phyloP scores from a whole-genome alignment of 2,797 vertebrate species.

The Heteromormyrus szaboi region DNA sequence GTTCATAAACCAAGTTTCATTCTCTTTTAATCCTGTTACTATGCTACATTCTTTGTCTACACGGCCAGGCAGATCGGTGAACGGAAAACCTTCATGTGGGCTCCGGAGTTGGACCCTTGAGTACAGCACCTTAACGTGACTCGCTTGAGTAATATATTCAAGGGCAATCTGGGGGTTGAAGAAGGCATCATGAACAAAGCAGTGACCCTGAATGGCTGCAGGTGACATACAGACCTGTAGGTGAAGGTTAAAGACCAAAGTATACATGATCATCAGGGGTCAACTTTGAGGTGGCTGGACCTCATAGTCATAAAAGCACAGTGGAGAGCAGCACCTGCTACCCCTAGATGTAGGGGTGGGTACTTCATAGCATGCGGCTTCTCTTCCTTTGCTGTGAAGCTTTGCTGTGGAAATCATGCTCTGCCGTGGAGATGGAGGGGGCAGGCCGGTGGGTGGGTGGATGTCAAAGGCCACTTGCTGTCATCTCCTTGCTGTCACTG shows the following conservation, averaged over 20 bases:
- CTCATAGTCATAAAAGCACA: not conserved
- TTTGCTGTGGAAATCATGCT: constrained; percentile 40
- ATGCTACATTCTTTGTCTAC: not conserved
- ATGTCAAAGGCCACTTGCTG: constrained; percentile 37
- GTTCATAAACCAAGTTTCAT: not conserved
- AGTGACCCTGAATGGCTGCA: not conserved
- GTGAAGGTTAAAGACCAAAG: not conserved
- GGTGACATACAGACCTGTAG: not conserved
- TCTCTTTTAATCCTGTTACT: not conserved
- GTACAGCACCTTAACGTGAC: not conserved
- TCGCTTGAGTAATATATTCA: not conserved
- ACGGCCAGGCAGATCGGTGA: not conserved
- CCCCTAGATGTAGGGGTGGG: not conserved
- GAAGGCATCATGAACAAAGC: not conserved
- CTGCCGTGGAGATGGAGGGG: constrained; percentile 38
- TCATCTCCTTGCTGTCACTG: constrained; percentile 14
- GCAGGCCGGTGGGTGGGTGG: constrained; percentile 27
- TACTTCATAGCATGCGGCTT: not conserved
- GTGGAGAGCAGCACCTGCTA: not conserved
- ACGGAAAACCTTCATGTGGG: not conserved
- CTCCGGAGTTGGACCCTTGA: not conserved
- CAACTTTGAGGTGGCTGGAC: not conserved
- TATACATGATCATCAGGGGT: not conserved
- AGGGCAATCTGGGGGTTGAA: not conserved
- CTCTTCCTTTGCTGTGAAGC: constrained; percentile 30